These are phyloP conservation scores for Chionoecetes opilio DNA, from an alignment of 1,140 invertebrate genomes.

Conservation along the genomic window DNA sequence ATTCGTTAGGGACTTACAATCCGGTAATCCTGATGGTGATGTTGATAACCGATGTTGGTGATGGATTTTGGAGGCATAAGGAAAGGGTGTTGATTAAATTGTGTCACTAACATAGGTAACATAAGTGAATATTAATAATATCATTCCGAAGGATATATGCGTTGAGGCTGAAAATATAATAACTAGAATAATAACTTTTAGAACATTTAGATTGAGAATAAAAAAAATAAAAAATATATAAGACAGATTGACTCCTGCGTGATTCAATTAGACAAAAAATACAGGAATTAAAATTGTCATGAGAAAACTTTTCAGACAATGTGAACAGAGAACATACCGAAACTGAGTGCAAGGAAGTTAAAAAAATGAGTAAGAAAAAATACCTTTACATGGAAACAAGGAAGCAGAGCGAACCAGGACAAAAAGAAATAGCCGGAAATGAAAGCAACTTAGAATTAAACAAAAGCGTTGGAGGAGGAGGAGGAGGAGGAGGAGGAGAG, in stretches of 20 bases:
- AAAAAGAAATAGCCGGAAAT: background rate
- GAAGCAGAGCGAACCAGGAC: background rate
- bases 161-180: too few species aligned
- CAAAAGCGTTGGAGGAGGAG: background rate
- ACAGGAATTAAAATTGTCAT: too few species aligned
- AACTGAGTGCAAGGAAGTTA: too few species aligned
- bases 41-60: background rate
- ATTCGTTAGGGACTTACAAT: background rate
- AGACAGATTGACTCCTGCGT: too few species aligned
- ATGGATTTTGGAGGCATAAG: background rate
- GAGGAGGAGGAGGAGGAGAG: background rate
- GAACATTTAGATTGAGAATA: too few species aligned
- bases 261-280: too few species aligned
- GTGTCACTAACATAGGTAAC: background rate
- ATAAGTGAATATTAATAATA: too few species aligned
- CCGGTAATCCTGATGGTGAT: background rate
- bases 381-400: background rate
- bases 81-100: background rate
- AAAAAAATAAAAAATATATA: too few species aligned
- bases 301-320: too few species aligned
- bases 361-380: constrained; percentile 39
- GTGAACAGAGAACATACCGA: too few species aligned
- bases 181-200: too few species aligned
- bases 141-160: too few species aligned
- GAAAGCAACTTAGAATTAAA: background rate